These are phyloP conservation scores for Drosophila cognata DNA, from an alignment of 2,888 invertebrate genomes.

Conservation along the genomic window DNA sequence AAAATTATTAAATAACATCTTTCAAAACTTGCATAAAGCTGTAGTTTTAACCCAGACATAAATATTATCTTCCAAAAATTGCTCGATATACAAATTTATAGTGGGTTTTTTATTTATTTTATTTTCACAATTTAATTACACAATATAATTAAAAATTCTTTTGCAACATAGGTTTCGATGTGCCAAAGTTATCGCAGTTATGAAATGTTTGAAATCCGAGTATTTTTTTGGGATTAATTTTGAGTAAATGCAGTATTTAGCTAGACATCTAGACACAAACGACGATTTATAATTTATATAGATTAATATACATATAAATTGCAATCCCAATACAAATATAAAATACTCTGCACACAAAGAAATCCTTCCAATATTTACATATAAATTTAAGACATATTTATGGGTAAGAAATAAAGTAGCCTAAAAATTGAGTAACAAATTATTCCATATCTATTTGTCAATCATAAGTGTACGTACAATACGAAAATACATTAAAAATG, in stretches of 20 bases:
- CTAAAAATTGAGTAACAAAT: background rate
- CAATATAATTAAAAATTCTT: background rate
- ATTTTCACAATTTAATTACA: background rate
- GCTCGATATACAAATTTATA: background rate
- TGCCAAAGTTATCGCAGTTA: background rate
- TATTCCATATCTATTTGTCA: background rate
- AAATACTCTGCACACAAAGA: background rate
- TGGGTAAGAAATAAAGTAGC: background rate
- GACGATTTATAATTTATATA: background rate
- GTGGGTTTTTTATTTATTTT: background rate
- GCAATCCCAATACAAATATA: background rate
- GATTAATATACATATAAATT: background rate
- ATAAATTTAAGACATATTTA: background rate
- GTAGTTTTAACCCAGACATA: background rate
- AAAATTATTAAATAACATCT: background rate
- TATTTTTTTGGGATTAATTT: background rate
- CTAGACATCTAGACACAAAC: background rate
- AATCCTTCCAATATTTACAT: background rate
- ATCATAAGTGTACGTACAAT: background rate
- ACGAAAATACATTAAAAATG: background rate
- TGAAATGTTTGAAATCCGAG: background rate
- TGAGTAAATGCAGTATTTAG: background rate
- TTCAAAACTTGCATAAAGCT: accelerated
- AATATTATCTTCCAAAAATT: background rate
- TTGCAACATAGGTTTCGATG: background rate